These are phyloP conservation scores for Cryptoleucopteryx plumbea DNA, from an alignment of 2,113 vertebrate genomes.

Conservation along the genomic window DNA sequence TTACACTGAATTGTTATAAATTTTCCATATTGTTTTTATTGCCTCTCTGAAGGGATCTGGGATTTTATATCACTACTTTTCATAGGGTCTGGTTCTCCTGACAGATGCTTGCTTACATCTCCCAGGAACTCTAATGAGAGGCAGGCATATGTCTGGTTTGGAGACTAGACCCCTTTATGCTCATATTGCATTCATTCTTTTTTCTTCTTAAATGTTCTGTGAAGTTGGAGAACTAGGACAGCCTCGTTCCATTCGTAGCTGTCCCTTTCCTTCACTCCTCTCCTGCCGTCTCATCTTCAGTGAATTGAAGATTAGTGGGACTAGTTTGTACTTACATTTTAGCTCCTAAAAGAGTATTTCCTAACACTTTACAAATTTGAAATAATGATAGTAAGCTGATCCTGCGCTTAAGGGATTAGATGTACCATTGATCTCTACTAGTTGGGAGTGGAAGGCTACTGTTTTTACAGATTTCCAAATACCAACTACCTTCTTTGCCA, in stretches of 20 bases:
- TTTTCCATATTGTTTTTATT: constrained; percentile 52
- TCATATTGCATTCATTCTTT: neutral
- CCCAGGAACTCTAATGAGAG: constrained; percentile 34
- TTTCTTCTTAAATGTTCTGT: neutral
- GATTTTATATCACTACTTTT: neutral
- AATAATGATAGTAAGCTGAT: neutral
- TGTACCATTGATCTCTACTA: neutral
- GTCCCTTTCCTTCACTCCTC: neutral
- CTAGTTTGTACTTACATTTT: neutral
- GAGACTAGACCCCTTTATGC: neutral
- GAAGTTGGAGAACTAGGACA: neutral
- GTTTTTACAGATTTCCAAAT: neutral
- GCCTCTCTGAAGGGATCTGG: constrained; percentile 19
- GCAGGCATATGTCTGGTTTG: constrained; percentile 7
- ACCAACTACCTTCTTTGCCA: neutral
- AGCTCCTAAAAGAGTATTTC: neutral
- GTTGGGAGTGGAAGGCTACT: neutral
- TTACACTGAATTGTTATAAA: constrained; percentile 8
- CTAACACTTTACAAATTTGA: neutral
- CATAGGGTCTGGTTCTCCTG: neutral
- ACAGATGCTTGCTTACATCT: constrained; percentile 21
- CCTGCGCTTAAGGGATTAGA: neutral
- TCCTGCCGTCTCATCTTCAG: rapidly evolving
- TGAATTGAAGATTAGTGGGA: neutral
- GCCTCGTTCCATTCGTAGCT: neutral